These are phyloP conservation scores for Drosophila koepferae DNA, from an alignment of 2,888 invertebrate species.

Conservation along the genomic window DNA sequence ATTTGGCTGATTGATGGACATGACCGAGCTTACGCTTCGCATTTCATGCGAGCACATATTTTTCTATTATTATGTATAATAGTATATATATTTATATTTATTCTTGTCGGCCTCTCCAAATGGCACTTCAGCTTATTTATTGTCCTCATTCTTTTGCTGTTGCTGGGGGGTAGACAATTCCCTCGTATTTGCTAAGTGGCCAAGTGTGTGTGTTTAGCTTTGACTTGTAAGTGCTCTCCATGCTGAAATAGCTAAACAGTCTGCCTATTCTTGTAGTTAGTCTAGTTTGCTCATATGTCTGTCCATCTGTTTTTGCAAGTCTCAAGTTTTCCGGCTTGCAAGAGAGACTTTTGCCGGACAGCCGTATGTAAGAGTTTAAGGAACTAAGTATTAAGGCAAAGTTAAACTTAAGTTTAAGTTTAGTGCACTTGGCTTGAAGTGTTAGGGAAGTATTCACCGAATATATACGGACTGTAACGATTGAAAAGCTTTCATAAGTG, in stretches of 20 bases:
- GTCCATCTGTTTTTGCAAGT: constrained; percentile 4
- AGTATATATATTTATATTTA: constrained; percentile 2
- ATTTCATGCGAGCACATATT: constrained; percentile 30
- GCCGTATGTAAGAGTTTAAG: constrained; percentile 39
- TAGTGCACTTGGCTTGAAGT: constrained; percentile 33
- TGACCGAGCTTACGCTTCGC: constrained; percentile 3
- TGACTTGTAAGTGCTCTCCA: constrained; percentile 35
- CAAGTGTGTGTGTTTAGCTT: constrained; percentile 39
- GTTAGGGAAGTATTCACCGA: constrained; percentile 26
- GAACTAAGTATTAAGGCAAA: constrained; percentile 31
- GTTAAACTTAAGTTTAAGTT: constrained; percentile 25
- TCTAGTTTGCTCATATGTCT: constrained; percentile 9
- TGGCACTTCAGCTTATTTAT: constrained; percentile 66
- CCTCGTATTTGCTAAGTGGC: constrained; percentile 12
- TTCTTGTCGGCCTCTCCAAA: constrained; percentile 41
- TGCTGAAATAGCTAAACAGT: constrained; percentile 50
- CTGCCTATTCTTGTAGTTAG: constrained; percentile 27
- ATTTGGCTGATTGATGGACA: constrained; percentile 62
- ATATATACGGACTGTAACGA: not conserved
- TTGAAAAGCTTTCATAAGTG: constrained; percentile 8
- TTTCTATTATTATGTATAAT: constrained; percentile 32
- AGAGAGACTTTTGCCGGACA: constrained; percentile 28
- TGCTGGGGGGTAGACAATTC: constrained; percentile 12
- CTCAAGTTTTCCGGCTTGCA: constrained; percentile 42
- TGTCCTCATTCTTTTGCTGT: constrained; percentile 43